Conservation (phyloP, 2,888 invertebrate species). For the Ecliptopera silaceata region DNA sequence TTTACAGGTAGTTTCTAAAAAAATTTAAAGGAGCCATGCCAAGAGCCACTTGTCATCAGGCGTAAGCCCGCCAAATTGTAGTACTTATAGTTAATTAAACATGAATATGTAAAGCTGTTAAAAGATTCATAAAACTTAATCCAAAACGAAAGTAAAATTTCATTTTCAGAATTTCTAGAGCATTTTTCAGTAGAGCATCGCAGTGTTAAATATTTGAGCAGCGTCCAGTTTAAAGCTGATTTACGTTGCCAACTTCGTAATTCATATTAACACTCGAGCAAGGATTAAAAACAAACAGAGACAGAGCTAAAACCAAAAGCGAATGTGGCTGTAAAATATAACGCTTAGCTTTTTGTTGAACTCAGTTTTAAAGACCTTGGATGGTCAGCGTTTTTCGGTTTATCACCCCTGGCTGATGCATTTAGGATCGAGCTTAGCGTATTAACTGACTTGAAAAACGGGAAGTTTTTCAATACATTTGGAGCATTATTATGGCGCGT, state of each 20-base stretch:
- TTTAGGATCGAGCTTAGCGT: no score
- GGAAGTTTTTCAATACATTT: no score
- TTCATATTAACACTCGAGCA: slow-evolving; percentile 36
- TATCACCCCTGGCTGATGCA: not conserved
- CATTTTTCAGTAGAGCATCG: slow-evolving; percentile 10
- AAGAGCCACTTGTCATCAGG: no score
- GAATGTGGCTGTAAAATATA: slow-evolving; percentile 47
- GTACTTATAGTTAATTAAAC: not conserved
- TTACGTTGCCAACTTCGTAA: slow-evolving; percentile 30
- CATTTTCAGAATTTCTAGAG: slow-evolving; percentile 4
- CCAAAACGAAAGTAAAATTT: slow-evolving; percentile 21
- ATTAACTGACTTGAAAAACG: no score
- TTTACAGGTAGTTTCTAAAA: no score
- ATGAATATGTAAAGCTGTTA: not conserved
- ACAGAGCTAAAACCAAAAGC: slow-evolving; percentile 40
- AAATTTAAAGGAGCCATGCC: no score
- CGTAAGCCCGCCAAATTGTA: no score
- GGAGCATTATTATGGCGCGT: no score
- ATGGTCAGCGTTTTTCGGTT: slow-evolving; percentile 44
- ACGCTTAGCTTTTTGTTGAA: slow-evolving; percentile 36
- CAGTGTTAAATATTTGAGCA: slow-evolving; percentile 20
- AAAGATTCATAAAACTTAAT: slow-evolving; percentile 8
- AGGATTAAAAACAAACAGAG: slow-evolving; percentile 51
- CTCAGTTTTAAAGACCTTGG: slow-evolving; percentile 51
- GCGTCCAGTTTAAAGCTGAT: slow-evolving; percentile 29